Percentiles rank a stretch among this genome's conserved stretches.
These are phyloP conservation scores for Oceanodroma tethys DNA, from an alignment of 2,113 vertebrate genomes.

Conservation along the genomic window DNA sequence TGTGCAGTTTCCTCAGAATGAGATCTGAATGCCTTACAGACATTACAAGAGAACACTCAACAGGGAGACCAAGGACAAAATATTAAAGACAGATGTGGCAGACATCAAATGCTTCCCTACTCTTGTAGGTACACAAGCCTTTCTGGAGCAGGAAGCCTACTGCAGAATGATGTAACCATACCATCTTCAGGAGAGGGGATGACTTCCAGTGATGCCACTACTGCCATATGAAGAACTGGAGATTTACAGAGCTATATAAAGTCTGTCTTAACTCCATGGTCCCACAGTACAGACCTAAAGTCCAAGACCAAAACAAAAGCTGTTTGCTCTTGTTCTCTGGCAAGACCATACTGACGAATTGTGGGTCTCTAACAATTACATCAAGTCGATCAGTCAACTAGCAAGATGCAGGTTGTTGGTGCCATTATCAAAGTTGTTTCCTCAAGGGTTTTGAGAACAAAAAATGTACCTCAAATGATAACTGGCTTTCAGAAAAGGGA, in stretches of 20 bases:
- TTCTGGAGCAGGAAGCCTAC: not conserved
- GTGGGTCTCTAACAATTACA: not conserved
- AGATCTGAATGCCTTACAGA: not conserved
- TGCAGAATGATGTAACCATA: not conserved
- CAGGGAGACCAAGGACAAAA: not conserved
- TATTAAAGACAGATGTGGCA: not conserved
- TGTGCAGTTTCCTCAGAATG: not conserved
- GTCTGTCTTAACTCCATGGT: not conserved
- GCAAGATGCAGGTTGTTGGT: not conserved
- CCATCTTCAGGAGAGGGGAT: not conserved
- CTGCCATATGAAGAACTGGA: not conserved
- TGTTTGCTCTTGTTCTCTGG: not conserved
- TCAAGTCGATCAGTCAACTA: not conserved
- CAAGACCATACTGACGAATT: not conserved
- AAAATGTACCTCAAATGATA: not conserved
- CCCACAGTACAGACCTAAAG: not conserved
- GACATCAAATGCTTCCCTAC: not conserved
- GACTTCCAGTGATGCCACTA: not conserved
- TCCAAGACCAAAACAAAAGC: not conserved
- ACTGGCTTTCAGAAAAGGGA: not conserved
- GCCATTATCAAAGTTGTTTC: not conserved
- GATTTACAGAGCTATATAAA: not conserved
- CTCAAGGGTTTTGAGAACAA: not conserved
- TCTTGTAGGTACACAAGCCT: not conserved
- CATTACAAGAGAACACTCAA: not conserved